These are phyloP conservation scores for Drosophila bifasciata DNA, from an alignment of 1,140 invertebrate genomes.

Conservation along the genomic window DNA sequence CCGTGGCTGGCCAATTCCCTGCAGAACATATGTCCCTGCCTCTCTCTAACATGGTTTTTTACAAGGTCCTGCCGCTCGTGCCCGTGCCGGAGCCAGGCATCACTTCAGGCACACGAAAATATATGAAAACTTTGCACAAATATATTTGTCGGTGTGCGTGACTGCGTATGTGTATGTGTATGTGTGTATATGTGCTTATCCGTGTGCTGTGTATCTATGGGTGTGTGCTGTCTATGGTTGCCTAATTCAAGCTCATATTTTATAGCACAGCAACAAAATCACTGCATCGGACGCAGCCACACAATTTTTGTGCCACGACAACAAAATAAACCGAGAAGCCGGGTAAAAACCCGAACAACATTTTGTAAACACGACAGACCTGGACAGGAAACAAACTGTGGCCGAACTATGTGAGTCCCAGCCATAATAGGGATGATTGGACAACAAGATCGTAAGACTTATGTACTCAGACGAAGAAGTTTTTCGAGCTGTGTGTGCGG, in stretches of 20 bases:
- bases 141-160: conserved; percentile 40
- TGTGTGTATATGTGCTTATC: conserved; percentile 16
- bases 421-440: conserved; percentile 5
- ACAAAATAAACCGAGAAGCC: conserved; percentile 32
- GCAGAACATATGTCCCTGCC: conserved; percentile 61
- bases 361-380: conserved; percentile 50
- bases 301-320: conserved; percentile 48
- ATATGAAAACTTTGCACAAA: conserved; percentile 71
- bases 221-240: conserved; percentile 42
- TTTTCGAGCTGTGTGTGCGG: too few relatives aligned
- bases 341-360: conserved; percentile 9
- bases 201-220: conserved; percentile 31
- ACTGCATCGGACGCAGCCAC: conserved; percentile 64
- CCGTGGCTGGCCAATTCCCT: conserved; percentile 34
- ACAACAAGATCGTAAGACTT: background rate
- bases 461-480: conserved; percentile 4
- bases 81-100: conserved; percentile 20
- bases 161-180: conserved; percentile 21
- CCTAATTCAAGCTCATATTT: conserved; percentile 77
- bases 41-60: background rate
- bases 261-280: conserved; percentile 76
- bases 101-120: conserved; percentile 60
- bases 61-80: too few relatives aligned
- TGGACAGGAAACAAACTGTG: conserved; percentile 47
- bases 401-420: conserved; percentile 31